A percentile compares a stretch with the other conserved stretches of the same genome.
These are phyloP conservation scores for Trichonephila clavata DNA, from an alignment of 1,140 invertebrate genomes.

Conservation along the genomic window DNA sequence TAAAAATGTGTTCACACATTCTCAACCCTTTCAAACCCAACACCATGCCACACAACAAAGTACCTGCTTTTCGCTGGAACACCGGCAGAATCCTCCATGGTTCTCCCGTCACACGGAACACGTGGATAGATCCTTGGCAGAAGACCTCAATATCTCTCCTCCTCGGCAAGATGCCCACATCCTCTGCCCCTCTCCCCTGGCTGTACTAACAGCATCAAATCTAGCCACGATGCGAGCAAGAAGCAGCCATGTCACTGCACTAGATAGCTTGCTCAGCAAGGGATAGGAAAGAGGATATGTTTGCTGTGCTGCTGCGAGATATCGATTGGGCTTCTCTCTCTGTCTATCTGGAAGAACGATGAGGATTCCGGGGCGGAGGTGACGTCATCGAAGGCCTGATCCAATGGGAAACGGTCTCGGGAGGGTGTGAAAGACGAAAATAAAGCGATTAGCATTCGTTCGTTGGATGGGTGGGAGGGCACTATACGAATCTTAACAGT, in stretches of 20 bases:
- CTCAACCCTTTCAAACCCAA: too few relatives aligned
- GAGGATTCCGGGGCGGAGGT: background rate
- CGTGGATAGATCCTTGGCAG: slow-evolving; percentile 1
- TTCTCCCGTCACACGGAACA: background rate
- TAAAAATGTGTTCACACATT: too few relatives aligned
- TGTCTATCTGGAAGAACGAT: background rate
- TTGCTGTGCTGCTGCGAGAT: background rate
- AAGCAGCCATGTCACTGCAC: too few relatives aligned
- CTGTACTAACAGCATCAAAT: background rate
- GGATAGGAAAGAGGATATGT: background rate
- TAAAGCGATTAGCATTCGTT: slow-evolving; percentile 27
- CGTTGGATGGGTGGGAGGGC: background rate
- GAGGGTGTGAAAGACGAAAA: slow-evolving; percentile 19
- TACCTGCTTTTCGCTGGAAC: slow-evolving; percentile 20
- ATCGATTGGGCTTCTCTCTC: background rate
- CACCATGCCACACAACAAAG: background rate
- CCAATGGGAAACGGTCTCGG: background rate
- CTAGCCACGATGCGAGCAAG: background rate
- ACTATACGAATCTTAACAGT: background rate
- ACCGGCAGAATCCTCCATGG: background rate
- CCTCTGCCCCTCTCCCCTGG: background rate
- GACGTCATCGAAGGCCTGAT: background rate
- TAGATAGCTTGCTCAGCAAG: background rate
- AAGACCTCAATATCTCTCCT: background rate
- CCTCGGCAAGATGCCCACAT: slow-evolving; percentile 3